Evolutionary conservation across 2,888 invertebrate genomes (phyloP).

Genomic region (Polydrusus cervinus): DNA sequence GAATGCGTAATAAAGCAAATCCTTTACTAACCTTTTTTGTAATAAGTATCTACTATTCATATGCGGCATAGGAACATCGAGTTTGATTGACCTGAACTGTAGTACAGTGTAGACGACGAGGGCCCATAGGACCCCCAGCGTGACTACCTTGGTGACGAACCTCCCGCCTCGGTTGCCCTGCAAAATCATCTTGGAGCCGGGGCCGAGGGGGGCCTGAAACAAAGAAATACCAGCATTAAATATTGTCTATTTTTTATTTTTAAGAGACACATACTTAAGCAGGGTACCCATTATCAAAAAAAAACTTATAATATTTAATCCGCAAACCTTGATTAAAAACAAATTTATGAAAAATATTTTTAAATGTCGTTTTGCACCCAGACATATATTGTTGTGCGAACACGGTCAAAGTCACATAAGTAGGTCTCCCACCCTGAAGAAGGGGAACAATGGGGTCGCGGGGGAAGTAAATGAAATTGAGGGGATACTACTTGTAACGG

Average conservation of each 20-base stretch:
- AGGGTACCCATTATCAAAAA: too few relatives aligned
- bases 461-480: too few relatives aligned
- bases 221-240: not conserved
- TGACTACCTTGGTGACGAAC: conserved; percentile 71
- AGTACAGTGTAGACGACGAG: conserved; percentile 71
- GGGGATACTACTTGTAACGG: too few relatives aligned
- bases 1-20: not conserved
- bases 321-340: too few relatives aligned
- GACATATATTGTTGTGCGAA: too few relatives aligned
- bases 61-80: conserved; percentile 68
- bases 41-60: conserved; percentile 73
- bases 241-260: not conserved
- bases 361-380: too few relatives aligned
- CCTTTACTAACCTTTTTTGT: conserved; percentile 69
- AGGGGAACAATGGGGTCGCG: too few relatives aligned
- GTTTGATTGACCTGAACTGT: conserved; percentile 67
- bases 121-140: conserved; percentile 71
- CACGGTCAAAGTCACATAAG: too few relatives aligned
- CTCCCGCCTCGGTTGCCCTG: conserved; percentile 64
- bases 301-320: too few relatives aligned
- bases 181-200: conserved; percentile 43
- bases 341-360: too few relatives aligned
- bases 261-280: too few relatives aligned
- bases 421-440: too few relatives aligned
- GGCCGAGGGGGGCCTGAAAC: conserved; percentile 47